These are phyloP conservation scores for Epirrhoe tristata DNA, from an alignment of 2,888 invertebrate genomes.

Conservation along the genomic window DNA sequence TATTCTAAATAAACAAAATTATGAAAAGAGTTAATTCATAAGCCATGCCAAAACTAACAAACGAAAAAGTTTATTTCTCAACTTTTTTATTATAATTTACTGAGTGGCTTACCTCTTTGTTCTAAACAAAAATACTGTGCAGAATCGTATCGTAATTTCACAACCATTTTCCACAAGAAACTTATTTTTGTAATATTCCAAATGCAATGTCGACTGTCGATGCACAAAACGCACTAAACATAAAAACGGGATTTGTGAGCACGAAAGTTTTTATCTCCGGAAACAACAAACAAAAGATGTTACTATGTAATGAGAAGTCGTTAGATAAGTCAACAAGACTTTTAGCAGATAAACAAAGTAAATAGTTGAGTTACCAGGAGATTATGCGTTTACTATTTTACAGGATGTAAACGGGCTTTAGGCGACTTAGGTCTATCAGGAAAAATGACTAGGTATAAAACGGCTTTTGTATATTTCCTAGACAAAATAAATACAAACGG, in stretches of 20 bases:
- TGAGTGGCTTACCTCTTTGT: slow-evolving; percentile 10
- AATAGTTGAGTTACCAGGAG: slow-evolving; percentile 1
- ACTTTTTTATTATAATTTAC: background rate
- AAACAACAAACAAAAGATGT: slow-evolving; percentile 26
- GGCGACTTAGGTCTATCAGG: too few species aligned
- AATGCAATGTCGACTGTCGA: slow-evolving; percentile 13
- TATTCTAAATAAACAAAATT: slow-evolving; percentile 27
- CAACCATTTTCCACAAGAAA: slow-evolving; percentile 48
- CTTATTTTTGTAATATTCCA: slow-evolving; percentile 5
- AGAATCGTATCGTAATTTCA: slow-evolving; percentile 46
- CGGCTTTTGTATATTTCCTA: too few species aligned
- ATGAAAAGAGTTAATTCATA: slow-evolving; percentile 30
- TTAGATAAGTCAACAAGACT: slow-evolving; percentile 22
- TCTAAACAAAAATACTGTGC: slow-evolving; percentile 38
- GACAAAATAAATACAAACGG: too few species aligned
- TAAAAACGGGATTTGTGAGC: slow-evolving; percentile 13
- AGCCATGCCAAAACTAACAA: slow-evolving; percentile 35
- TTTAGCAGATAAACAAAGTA: slow-evolving; percentile 22
- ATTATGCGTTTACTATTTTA: slow-evolving; percentile 3
- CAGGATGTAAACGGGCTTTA: background rate
- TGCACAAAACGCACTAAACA: slow-evolving; percentile 33
- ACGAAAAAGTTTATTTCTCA: slow-evolving; percentile 24
- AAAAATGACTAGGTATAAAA: too few species aligned
- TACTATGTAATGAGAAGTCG: slow-evolving; percentile 26
- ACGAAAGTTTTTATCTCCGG: slow-evolving; percentile 23